Percentiles rank a stretch among this genome's conserved stretches.
phyloP scores from a whole-genome alignment of 2,888 invertebrate species.

The Allygus modestus region DNA sequence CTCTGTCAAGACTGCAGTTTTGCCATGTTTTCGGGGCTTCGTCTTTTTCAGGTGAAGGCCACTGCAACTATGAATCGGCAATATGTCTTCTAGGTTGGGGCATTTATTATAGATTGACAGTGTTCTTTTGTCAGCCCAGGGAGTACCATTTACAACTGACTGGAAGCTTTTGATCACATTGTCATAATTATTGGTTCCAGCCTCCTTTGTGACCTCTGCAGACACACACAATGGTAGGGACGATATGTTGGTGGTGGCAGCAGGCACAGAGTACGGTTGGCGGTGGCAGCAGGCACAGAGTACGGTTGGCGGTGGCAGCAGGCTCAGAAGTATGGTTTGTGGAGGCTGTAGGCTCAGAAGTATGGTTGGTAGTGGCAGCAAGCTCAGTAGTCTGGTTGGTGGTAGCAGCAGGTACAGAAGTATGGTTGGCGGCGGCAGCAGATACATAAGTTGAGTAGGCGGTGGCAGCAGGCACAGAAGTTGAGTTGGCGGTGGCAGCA shows the following conservation, averaged over 20 bases:
- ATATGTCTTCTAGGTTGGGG: conserved; percentile 56
- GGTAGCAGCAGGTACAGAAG: too few relatives aligned
- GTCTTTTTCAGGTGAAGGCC: conserved; percentile 5
- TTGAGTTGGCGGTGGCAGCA: background rate
- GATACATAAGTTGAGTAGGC: background rate
- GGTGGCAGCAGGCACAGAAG: too few relatives aligned
- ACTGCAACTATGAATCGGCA: conserved; percentile 41
- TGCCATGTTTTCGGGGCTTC: conserved; percentile 56
- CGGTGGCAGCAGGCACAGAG: too few relatives aligned
- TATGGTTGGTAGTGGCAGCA: too few relatives aligned
- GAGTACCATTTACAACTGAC: background rate
- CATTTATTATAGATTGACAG: conserved; percentile 11
- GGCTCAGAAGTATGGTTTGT: too few relatives aligned
- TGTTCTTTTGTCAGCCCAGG: background rate
- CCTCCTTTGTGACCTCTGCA: background rate
- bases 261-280: background rate
- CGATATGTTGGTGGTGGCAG: background rate
- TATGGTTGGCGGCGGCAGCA: background rate
- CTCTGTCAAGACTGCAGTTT: conserved; percentile 62
- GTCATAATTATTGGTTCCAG: too few relatives aligned
- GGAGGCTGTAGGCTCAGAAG: too few relatives aligned
- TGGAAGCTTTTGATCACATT: background rate
- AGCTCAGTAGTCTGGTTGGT: too few relatives aligned
- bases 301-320: too few relatives aligned
- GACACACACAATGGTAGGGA: background rate